A percentile compares a stretch with the other conserved stretches of the same genome.
These are phyloP conservation scores for Megathymus violae DNA, from an alignment of 1,140 invertebrate species.

Conservation along the genomic window DNA sequence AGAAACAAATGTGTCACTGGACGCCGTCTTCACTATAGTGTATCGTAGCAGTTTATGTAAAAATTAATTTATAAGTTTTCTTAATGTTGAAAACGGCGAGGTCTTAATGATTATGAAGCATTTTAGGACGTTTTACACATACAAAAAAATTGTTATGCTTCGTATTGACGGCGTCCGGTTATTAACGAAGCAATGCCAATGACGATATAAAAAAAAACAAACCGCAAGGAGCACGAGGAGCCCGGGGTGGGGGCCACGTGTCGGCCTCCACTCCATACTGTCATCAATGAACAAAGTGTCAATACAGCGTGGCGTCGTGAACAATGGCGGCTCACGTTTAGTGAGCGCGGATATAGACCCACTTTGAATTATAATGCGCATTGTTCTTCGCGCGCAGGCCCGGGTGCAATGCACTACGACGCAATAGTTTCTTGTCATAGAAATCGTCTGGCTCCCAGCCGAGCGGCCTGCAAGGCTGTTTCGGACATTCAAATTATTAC, in stretches of 20 bases:
- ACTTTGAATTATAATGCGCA: conserved; percentile 81
- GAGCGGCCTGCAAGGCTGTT: conserved; percentile 56
- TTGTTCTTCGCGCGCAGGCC: conserved; percentile 67
- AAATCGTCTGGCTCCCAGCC: conserved; percentile 69
- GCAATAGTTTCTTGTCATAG: conserved; percentile 77
- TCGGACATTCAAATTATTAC: conserved; percentile 11
- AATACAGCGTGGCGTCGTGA: conserved; percentile 46
- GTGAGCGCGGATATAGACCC: conserved; percentile 75
- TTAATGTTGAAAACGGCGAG: too few relatives aligned
- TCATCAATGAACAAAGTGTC: conserved; percentile 60
- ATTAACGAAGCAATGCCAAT: too few relatives aligned
- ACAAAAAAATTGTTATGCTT: too few relatives aligned
- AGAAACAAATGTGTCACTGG: too few relatives aligned
- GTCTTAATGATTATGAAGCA: too few relatives aligned
- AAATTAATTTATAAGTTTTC: too few relatives aligned
- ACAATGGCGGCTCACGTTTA: conserved; percentile 67
- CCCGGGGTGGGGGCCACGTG: conserved; percentile 26
- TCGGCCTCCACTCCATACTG: conserved; percentile 14
- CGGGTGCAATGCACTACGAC: conserved; percentile 78
- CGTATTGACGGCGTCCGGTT: too few relatives aligned
- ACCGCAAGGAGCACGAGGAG: neutral
- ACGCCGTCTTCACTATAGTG: too few relatives aligned
- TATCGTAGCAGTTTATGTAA: too few relatives aligned
- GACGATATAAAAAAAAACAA: too few relatives aligned
- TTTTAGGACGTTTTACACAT: too few relatives aligned